Evolutionary conservation across 2,888 invertebrate genomes (phyloP), one percentile per base, ranked within the genome.

Genomic region (Peribatodes rhomboidaria): DNA sequence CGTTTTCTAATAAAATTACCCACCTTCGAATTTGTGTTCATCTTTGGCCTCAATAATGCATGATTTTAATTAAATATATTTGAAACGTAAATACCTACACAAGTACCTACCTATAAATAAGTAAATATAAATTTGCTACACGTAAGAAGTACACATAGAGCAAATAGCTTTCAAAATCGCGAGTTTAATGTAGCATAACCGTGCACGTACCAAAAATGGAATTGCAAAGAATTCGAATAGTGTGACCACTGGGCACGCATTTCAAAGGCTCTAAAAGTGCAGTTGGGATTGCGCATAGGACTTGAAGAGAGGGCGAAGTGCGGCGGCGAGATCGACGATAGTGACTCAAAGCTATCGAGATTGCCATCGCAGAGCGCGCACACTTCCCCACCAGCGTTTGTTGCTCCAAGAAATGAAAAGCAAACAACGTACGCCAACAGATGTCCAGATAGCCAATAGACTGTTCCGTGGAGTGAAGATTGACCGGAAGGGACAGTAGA

Each of bases 391-490:
- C 76, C 18, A 72, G 70, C 87, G 89, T 87, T 86, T 89, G 89
- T 89, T 86, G 89, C 88, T 87, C 76, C 81, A 83, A 89, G 91
- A 91, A 88, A 92, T 92, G 92, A 92, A 92, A 92, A 84, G 90
- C 82, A 92, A 92, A 92, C 92, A 92, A 82, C 82, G 85, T 80
- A 85, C 83, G 85, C 88, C 82, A 86, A 85, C 90, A 91, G 89
- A 92, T 91, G 92, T 90, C 90, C 92, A 91, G 92, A 91, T 92
- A 92, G 90, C 89, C 92, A 90, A 92, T 91, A 88, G 86, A 82
- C 77, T 74, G 68, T 77, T 74, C 79, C 75, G 31, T 60, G 86
- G 83, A 70, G 67, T 82, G 79, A 69, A 80, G 66, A 65, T 63
- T 62, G 65, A 65, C 83, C 75, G 77, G 88, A 88, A 80, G 77